Evolutionary conservation across 2,797 vertebrate genomes (phyloP).

Genomic region (Hypotaenidia okinawae): DNA sequence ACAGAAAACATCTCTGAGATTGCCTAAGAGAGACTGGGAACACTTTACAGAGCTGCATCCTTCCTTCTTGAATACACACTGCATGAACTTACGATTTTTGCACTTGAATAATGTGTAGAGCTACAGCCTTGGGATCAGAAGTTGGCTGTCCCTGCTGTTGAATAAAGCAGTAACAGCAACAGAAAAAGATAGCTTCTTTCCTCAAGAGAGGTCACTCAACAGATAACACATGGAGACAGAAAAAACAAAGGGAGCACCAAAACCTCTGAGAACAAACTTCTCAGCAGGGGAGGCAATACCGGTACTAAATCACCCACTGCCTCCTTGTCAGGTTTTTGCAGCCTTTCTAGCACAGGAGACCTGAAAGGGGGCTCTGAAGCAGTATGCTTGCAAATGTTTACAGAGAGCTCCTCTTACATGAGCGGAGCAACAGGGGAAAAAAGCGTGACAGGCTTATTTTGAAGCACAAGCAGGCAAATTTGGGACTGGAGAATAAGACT

Average conservation of each 20-base stretch:
- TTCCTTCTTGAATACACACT: not conserved
- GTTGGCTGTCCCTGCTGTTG: not conserved
- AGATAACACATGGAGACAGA: not conserved
- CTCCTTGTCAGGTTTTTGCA: constrained; percentile 14
- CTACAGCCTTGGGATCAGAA: not conserved
- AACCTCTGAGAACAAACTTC: not conserved
- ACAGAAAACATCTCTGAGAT: not conserved
- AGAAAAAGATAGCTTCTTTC: not conserved
- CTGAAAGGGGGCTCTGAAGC: not conserved
- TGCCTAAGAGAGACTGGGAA: not conserved
- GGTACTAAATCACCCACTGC: constrained; percentile 8
- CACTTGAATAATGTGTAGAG: not conserved
- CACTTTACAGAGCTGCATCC: not conserved
- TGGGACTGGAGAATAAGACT: not conserved
- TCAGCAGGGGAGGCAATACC: not conserved
- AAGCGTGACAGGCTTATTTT: not conserved
- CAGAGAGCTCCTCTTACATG: not conserved
- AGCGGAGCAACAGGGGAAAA: not conserved
- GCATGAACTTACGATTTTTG: not conserved
- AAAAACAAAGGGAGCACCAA: not conserved
- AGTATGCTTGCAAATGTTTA: not conserved
- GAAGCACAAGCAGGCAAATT: not conserved
- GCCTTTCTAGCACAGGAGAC: not conserved
- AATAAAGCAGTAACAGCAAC: not conserved
- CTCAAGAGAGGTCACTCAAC: not conserved